These are phyloP conservation scores for Perca flavescens DNA, from an alignment of 2,113 vertebrate species.

Conservation along the genomic window DNA sequence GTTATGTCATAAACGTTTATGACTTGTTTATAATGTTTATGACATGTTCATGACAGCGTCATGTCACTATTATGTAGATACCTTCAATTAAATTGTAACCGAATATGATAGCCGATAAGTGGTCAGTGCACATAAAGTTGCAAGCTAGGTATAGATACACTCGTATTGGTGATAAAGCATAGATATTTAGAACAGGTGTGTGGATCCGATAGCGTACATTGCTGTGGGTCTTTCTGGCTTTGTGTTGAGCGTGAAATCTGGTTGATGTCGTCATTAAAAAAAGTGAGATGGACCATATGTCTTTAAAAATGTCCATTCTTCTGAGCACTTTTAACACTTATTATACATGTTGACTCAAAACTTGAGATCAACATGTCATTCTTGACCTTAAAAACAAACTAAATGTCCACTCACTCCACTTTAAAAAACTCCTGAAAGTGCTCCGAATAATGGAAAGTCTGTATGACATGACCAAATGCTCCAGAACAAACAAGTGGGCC, in stretches of 20 bases:
- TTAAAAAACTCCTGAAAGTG: background rate
- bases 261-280: background rate
- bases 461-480: background rate
- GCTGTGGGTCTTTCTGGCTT: background rate
- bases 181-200: background rate
- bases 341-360: background rate
- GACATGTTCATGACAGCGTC: too few relatives aligned
- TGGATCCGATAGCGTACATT: background rate
- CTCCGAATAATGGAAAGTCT: background rate
- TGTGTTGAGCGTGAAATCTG: background rate
- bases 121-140: conserved; percentile 3
- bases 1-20: too few relatives aligned
- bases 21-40: too few relatives aligned
- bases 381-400: background rate
- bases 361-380: background rate
- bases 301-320: too few relatives aligned
- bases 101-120: conserved; percentile 28
- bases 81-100: too few relatives aligned
- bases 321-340: background rate
- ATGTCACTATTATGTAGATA: too few relatives aligned
- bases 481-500: background rate
- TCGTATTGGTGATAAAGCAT: background rate
- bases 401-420: background rate
- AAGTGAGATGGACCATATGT: too few relatives aligned
- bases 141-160: background rate